phyloP scores from a whole-genome alignment of 1,140 invertebrate genomes.

The Macrotrachela quadricornifera region DNA sequence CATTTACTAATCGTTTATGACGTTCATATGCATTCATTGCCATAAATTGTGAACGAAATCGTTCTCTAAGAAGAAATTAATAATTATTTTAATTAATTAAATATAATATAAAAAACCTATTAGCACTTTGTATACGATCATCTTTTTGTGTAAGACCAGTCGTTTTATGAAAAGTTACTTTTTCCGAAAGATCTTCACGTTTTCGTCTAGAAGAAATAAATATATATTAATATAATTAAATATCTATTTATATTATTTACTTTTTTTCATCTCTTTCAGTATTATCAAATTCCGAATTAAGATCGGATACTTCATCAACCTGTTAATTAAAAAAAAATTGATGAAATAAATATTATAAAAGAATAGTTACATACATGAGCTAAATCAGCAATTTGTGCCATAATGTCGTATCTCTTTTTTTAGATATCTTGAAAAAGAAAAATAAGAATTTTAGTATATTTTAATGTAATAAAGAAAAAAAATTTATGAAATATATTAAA shows the following conservation, averaged over 20 bases:
- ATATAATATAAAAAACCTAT: neutral
- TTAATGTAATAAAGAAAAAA: too few species aligned
- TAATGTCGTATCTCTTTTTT: neutral
- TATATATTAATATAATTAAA: too few species aligned
- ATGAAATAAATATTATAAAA: neutral
- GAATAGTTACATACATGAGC: neutral
- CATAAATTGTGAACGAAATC: neutral
- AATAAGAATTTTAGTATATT: neutral
- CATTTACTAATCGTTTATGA: constrained; percentile 61
- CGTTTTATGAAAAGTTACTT: neutral
- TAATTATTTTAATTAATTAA: neutral
- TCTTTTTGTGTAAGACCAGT: neutral
- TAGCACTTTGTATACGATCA: neutral
- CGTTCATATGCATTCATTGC: constrained; percentile 39
- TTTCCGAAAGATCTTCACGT: too few species aligned
- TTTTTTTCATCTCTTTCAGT: too few species aligned
- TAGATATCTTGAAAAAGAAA: neutral
- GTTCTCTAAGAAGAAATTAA: neutral
- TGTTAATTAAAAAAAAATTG: neutral
- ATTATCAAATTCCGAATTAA: neutral
- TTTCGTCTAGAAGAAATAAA: too few species aligned
- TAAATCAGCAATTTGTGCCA: neutral
- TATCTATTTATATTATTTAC: too few species aligned
- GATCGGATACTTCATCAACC: neutral
- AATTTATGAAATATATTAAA: too few species aligned